Conservation (phyloP, 1,140 invertebrate species). For the Battus philenor region DNA sequence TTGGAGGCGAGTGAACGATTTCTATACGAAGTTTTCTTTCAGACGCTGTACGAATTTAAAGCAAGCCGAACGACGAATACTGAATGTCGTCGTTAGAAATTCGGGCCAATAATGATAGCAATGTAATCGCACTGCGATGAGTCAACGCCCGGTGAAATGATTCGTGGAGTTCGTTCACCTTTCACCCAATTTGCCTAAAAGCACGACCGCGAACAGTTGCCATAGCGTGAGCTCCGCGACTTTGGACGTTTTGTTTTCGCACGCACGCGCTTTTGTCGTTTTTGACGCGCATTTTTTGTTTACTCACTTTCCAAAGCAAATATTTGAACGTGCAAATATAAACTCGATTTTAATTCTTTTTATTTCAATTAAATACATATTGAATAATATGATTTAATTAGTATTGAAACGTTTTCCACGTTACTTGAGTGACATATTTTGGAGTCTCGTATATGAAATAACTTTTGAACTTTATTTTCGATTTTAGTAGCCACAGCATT, state of each 20-base stretch:
- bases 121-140: conserved; percentile 52
- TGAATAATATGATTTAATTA: no score
- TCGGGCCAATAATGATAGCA: conserved; percentile 60
- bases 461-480: no score
- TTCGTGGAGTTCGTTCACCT: conserved; percentile 55
- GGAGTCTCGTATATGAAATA: no score
- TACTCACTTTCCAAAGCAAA: conserved; percentile 3
- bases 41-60: conserved; percentile 33
- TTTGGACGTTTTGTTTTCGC: conserved; percentile 18
- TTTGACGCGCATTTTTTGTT: neutral
- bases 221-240: conserved; percentile 29
- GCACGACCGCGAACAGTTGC: conserved; percentile 41
- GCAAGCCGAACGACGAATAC: conserved; percentile 32
- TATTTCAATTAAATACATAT: no score
- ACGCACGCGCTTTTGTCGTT: neutral
- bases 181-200: conserved; percentile 70
- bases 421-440: no score
- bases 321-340: neutral
- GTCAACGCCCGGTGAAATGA: conserved; percentile 66
- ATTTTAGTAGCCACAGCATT: no score
- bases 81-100: conserved; percentile 49
- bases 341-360: no score
- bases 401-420: no score
- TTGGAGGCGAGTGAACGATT: conserved; percentile 29
- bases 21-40: conserved; percentile 34